Conservation (phyloP, 2,113 vertebrate species). For the Hyperopisus bebe region DNA sequence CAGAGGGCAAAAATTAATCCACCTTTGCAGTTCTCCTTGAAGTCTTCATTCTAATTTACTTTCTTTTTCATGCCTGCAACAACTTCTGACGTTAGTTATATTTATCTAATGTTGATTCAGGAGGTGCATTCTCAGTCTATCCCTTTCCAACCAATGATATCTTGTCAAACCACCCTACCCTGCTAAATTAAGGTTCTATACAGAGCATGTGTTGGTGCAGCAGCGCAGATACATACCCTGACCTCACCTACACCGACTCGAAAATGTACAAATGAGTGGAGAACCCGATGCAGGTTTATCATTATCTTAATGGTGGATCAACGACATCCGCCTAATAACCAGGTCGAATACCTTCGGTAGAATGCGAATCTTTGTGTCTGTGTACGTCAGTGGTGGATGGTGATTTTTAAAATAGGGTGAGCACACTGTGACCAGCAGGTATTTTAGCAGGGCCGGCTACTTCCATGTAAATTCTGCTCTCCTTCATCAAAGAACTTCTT, state of each 20-base stretch:
- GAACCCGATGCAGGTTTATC: background rate
- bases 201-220: background rate
- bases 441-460: background rate
- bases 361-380: background rate
- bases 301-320: background rate
- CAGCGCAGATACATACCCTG: background rate
- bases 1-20: background rate
- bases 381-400: background rate
- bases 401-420: background rate
- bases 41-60: slow-evolving; percentile 7
- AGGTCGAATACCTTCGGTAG: background rate
- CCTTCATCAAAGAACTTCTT: background rate
- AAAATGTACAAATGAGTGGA: background rate
- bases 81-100: background rate
- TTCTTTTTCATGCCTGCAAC: background rate
- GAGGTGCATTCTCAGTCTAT: background rate
- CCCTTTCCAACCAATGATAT: background rate
- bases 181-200: background rate
- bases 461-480: background rate
- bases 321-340: background rate
- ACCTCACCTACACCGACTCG: background rate
- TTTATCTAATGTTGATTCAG: background rate
- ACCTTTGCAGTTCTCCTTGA: background rate
- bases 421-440: background rate
- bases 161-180: background rate